Evolutionary conservation across 1,140 invertebrate species (phyloP), one percentile per base, ranked within the genome.

Genomic region (Saccostrea echinata): DNA sequence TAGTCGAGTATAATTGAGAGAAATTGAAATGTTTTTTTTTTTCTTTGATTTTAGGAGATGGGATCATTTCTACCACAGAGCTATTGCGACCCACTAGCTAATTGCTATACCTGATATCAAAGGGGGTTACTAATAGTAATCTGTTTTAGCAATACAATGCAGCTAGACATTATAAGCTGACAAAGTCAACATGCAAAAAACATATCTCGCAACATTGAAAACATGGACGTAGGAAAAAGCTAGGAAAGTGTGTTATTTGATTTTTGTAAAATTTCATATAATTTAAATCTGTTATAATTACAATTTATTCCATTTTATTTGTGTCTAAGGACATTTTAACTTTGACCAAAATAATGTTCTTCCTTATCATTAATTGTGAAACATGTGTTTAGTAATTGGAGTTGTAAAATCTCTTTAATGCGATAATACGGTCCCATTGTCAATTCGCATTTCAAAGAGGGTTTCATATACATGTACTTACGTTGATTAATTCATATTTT

Each of bases 121-220:
- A 61, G 18, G 4, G n/a, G 55, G 55, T 61, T 61, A n/a, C 55
- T 21, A 13, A 27, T 27, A 33, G 68, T 76, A 30, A 76, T 27
- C 68, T 13, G 68, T 13, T 11, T 30, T 13, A 76, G 68, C 68
- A 76, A 76, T 76, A 76, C 16, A 76, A 27, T 30, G 68, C 68
- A 76, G 68, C 68, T 76, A 76, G 68, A 30, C 68, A 76, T 76
- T 76, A 76, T 76, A 11, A 76, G 68, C 68, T 76, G 68, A 33
- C 68, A 76, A 76, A 76, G 24, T 12, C 68, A 76, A 33, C 68
- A 27, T 27, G 68, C 24, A 30, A 76, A 71, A 76, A 12, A 76
- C 68, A 76, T 33, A 76, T 61, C 55, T 43, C 9, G 18, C 18
- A 61, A 61, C 18, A 21, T 61, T 61, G 55, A 61, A 55, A 21